Evolutionary conservation across 2,888 invertebrate species (phyloP).

Genomic region (Ferrisia virgata): DNA sequence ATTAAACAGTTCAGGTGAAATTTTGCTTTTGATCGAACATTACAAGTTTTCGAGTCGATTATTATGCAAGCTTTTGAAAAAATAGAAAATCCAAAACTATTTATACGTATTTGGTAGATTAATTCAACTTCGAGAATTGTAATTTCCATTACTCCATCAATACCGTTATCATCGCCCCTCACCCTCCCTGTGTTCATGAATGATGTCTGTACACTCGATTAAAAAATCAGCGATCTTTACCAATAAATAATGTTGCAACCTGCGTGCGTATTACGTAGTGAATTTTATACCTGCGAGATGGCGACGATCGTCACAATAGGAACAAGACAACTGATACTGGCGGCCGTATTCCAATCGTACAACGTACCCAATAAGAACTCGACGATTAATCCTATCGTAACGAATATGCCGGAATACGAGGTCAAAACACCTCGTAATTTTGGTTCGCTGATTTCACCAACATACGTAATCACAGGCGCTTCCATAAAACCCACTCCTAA

Average conservation of each 20-base stretch:
- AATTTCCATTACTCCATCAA: too few relatives aligned
- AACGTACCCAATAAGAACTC: constrained; percentile 59
- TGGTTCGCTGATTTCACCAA: constrained; percentile 62
- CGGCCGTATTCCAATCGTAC: constrained; percentile 59
- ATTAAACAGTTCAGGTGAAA: too few relatives aligned
- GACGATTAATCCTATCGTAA: constrained; percentile 58
- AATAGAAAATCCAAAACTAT: too few relatives aligned
- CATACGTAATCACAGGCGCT: constrained; percentile 61
- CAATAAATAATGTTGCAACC: too few relatives aligned
- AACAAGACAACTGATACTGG: constrained; percentile 56
- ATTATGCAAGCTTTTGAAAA: too few relatives aligned
- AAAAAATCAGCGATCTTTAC: not conserved
- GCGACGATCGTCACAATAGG: constrained; percentile 58
- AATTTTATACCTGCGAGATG: constrained; percentile 57
- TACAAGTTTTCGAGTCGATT: too few relatives aligned
- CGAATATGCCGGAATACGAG: constrained; percentile 57
- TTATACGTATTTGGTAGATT: too few relatives aligned
- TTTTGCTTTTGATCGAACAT: too few relatives aligned
- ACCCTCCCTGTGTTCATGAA: too few relatives aligned
- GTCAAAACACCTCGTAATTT: constrained; percentile 59
- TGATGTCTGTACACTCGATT: too few relatives aligned
- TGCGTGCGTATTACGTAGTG: not conserved
- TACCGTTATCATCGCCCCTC: too few relatives aligned
- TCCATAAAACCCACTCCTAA: constrained; percentile 59
- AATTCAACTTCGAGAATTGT: too few relatives aligned